These are phyloP conservation scores for Misgurnus mizolepis DNA, from an alignment of 2,113 vertebrate species.

Conservation along the genomic window DNA sequence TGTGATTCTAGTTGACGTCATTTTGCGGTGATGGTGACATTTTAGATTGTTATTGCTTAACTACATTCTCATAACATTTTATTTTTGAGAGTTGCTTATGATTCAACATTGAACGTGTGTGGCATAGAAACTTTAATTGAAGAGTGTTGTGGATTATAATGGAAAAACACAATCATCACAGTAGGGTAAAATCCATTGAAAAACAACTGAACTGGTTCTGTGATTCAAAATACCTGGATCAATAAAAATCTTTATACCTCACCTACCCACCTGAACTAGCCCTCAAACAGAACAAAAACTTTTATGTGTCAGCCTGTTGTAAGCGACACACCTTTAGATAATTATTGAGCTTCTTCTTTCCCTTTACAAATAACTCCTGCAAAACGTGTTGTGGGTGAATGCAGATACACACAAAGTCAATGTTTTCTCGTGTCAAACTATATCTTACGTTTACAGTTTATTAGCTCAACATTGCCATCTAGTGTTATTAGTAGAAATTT, in stretches of 20 bases:
- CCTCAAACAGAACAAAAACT: not conserved
- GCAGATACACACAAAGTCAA: not conserved
- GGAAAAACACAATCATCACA: not conserved
- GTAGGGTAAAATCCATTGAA: not conserved
- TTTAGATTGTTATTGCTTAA: not conserved
- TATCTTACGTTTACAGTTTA: not conserved
- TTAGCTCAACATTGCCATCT: conserved; percentile 50
- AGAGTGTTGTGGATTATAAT: not conserved
- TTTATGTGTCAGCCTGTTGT: not conserved
- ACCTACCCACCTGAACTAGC: not conserved
- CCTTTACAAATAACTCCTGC: not conserved
- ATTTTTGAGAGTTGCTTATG: not conserved
- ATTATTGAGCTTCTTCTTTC: not conserved
- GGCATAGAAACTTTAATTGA: not conserved
- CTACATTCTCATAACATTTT: not conserved
- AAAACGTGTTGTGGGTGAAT: not conserved
- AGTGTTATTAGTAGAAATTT: conserved; percentile 6
- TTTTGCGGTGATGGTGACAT: not conserved
- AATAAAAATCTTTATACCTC: not conserved
- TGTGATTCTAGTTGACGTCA: not conserved
- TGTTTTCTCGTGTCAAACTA: not conserved
- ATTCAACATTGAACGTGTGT: not conserved
- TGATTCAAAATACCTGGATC: not conserved
- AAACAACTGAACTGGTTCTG: not conserved
- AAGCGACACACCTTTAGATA: conserved; percentile 10